Evolutionary conservation across 1,140 invertebrate genomes (phyloP).

Genomic region (Drosophila ercepeae): DNA sequence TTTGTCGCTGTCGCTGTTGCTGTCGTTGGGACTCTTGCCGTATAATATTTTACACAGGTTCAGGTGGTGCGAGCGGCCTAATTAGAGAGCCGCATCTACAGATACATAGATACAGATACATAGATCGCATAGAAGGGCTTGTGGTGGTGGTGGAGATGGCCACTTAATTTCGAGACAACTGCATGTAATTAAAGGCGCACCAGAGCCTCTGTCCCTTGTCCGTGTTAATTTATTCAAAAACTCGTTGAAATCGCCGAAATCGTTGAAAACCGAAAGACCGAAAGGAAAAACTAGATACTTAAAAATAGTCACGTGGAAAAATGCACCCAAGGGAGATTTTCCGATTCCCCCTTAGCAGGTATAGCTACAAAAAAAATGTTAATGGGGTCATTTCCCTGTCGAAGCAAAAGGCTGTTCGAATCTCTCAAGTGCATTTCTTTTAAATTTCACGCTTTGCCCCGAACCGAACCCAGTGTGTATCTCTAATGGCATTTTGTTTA

Average conservation of each 20-base stretch:
- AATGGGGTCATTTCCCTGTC: conserved; percentile 75
- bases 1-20: conserved; percentile 26
- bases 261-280: not conserved
- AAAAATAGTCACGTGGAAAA: conserved; percentile 50
- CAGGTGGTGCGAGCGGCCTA: conserved; percentile 61
- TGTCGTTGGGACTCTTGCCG: conserved; percentile 6
- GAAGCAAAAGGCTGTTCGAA: conserved; percentile 13
- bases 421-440: conserved; percentile 62
- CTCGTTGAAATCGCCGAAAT: conserved; percentile 45
- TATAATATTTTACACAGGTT: conserved; percentile 55
- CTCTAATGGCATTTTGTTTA: conserved; percentile 24
- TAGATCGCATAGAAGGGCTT: not conserved
- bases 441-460: conserved; percentile 43
- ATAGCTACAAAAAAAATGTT: conserved; percentile 48
- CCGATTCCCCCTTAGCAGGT: not conserved
- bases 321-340: conserved; percentile 52
- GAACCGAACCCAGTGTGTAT: conserved; percentile 27
- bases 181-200: conserved; percentile 65
- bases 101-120: conserved; percentile 1
- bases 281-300: conserved; percentile 22
- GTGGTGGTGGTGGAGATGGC: conserved; percentile 12
- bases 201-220: conserved; percentile 15
- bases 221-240: conserved; percentile 72
- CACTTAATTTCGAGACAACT: conserved; percentile 54
- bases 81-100: conserved; percentile 45